These are phyloP conservation scores for Drymodes brunneopygia DNA, from an alignment of 2,113 vertebrate genomes.

Conservation along the genomic window DNA sequence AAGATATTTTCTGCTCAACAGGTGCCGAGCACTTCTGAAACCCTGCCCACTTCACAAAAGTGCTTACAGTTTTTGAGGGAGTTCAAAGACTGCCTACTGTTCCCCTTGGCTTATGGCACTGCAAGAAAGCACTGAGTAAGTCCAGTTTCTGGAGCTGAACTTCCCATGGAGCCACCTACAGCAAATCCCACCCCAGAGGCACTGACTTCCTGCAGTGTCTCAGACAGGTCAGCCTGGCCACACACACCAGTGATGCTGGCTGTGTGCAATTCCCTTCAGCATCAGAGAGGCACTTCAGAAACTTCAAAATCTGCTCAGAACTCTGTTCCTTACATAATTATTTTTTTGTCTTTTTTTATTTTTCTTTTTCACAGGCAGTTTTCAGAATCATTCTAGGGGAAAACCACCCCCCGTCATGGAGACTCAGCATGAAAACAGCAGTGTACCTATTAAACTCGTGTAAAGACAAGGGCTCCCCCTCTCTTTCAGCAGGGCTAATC, in stretches of 20 bases:
- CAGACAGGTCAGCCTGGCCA: background rate
- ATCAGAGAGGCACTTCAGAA: background rate
- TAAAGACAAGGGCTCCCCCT: background rate
- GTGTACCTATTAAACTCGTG: background rate
- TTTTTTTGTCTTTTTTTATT: background rate
- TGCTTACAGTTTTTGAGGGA: background rate
- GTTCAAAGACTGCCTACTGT: background rate
- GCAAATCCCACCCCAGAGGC: background rate
- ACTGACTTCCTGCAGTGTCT: background rate
- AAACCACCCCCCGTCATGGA: rapidly evolving
- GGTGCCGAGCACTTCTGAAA: background rate
- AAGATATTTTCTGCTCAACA: background rate
- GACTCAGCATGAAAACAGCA: background rate
- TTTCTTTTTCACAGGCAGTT: background rate
- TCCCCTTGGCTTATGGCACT: background rate
- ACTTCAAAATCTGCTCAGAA: background rate
- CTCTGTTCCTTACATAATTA: background rate
- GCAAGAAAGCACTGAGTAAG: background rate
- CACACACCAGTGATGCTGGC: background rate
- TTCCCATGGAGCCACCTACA: background rate
- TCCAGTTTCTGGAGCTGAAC: background rate
- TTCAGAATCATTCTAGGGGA: background rate
- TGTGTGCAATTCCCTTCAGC: background rate
- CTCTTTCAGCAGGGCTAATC: background rate
- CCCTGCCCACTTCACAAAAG: background rate